Conservation (phyloP, 2,888 invertebrate genomes). For the Dioctria linearis region DNA sequence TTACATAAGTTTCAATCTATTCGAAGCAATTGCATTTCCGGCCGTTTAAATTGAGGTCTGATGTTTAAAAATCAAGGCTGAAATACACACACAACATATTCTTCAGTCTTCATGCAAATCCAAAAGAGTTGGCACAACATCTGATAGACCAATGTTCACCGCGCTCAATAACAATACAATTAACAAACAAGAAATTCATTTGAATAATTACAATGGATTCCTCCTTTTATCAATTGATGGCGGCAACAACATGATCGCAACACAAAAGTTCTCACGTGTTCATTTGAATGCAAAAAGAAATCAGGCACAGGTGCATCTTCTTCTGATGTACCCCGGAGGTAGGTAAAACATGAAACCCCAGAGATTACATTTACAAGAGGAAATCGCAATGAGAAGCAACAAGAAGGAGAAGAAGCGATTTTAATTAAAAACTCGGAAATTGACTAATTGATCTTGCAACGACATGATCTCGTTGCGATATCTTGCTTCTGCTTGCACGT, state of each 20-base stretch:
- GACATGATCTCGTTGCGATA: conserved; percentile 2
- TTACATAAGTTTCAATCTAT: neutral
- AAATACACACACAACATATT: neutral
- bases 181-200: conserved; percentile 4
- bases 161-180: neutral
- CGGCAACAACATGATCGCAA: conserved; percentile 1
- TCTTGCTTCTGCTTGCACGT: too few relatives aligned
- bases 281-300: conserved; percentile 20
- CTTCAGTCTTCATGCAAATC: neutral
- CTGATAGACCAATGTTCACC: conserved; percentile 3
- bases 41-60: neutral
- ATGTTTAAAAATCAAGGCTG: neutral
- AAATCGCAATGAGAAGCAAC: conserved; percentile 5
- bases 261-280: conserved; percentile 11
- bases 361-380: neutral
- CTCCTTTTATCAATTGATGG: conserved; percentile 2
- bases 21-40: neutral
- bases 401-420: neutral
- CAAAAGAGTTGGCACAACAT: neutral
- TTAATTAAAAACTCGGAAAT: conserved; percentile 40
- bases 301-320: conserved; percentile 34
- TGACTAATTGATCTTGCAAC: conserved; percentile 38
- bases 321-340: neutral
- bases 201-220: conserved; percentile 9
- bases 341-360: neutral